Evolutionary conservation across 2,888 invertebrate species (phyloP), one percentile per base, ranked within the genome.

Genomic region (Loripinus fragilis): DNA sequence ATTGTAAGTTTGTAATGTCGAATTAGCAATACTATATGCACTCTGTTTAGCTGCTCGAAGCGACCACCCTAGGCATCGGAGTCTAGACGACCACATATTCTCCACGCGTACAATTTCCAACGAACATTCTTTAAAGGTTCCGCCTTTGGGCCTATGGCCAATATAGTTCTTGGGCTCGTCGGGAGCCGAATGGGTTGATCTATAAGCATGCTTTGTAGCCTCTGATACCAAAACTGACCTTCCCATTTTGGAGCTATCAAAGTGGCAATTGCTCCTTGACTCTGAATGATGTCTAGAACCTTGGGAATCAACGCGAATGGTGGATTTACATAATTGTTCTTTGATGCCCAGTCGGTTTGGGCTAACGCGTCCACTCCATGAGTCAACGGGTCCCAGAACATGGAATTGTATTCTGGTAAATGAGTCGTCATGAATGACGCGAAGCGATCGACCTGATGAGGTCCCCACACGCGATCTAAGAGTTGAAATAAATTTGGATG

Each of bases 101-200:
- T 75, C 68, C 79, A 76, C 33, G 72, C 69, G 48, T 64, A 76
- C 25, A 79, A 25, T 28, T 50, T 38, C 72, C 75, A 79, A 5
- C 42, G 33, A 25, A 30, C 15, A 25, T 76, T 75, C 30, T 69
- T 75, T 15, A 75, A 35, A 28, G 64, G 79, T 72, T 79, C 72
- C 8, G 41, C 60, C 12, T 45, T 55, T 20, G 17, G 50, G 0
- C 72, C 72, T 52, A 55, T 60, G 10, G 48, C 28, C 33, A 48
- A 42, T 55, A 67, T n/a, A 28, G 65, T 72, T 20, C 33, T 35
- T 28, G 33, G 15, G 28, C 25, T 35, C 8, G 33, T 55, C 23
- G 67, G 68, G 7, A 78, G 41, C 30, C 8, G 20, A 23, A 76
- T 70, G 10, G 78, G 74, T 23, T 38, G 52, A 25, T 38, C 42